Conservation (phyloP, 2,797 vertebrate species). For the Sandelia bainsii region DNA sequence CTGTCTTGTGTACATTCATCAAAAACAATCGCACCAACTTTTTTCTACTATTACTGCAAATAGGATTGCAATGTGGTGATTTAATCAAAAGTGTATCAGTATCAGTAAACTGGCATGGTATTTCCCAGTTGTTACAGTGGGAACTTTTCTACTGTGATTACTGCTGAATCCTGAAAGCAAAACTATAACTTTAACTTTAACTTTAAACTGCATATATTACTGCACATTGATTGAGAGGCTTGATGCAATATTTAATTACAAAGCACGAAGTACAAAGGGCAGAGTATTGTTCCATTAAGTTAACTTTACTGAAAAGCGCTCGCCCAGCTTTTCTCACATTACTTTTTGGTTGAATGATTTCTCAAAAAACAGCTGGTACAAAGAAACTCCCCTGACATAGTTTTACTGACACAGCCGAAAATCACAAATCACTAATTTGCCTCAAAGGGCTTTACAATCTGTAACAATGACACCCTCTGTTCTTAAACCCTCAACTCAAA, state of each 20-base stretch:
- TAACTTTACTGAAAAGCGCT: too few relatives aligned
- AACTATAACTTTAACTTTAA: too few relatives aligned
- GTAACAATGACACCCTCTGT: too few relatives aligned
- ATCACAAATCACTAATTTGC: too few relatives aligned
- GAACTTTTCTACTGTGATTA: background rate
- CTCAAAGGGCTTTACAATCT: too few relatives aligned
- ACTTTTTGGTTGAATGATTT: too few relatives aligned
- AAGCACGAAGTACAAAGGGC: conserved; percentile 3
- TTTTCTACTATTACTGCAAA: background rate
- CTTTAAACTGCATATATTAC: background rate
- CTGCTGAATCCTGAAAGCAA: background rate
- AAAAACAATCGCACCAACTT: background rate
- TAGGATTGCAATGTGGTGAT: background rate
- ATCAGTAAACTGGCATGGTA: background rate
- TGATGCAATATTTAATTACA: background rate
- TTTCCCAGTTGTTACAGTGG: conserved; percentile 6
- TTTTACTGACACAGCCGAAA: too few relatives aligned
- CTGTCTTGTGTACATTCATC: background rate
- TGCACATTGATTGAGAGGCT: background rate
- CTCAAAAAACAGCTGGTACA: too few relatives aligned
- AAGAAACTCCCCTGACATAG: too few relatives aligned
- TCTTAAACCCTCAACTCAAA: too few relatives aligned
- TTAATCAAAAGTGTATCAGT: background rate
- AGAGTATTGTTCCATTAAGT: too few relatives aligned
- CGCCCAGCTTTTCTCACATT: too few relatives aligned